Conservation (phyloP, 1,140 invertebrate species). For the Hyphantria cunea region DNA sequence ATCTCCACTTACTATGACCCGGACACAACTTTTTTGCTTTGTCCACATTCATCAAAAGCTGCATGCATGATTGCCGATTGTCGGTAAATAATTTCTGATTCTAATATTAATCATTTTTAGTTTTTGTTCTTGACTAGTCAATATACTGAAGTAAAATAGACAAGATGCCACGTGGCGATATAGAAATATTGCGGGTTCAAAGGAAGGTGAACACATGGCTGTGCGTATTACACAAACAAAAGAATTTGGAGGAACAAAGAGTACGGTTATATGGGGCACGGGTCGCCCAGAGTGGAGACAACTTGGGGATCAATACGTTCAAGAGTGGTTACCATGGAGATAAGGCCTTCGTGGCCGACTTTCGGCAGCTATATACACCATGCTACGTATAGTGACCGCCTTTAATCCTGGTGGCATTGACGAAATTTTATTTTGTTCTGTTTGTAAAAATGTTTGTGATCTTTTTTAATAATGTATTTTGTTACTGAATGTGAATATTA, state of each 20-base stretch:
- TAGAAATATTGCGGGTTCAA: no score
- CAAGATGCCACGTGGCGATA: no score
- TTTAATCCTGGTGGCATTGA: background rate
- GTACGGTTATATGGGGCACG: conserved; percentile 5
- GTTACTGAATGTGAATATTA: no score
- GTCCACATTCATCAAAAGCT: no score
- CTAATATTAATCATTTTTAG: no score
- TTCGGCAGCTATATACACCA: conserved; percentile 6
- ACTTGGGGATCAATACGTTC: conserved; percentile 24
- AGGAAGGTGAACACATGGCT: background rate
- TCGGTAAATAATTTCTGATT: no score
- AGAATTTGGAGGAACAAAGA: conserved; percentile 6
- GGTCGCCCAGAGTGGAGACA: conserved; percentile 5
- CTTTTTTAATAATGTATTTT: background rate
- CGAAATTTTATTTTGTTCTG: background rate
- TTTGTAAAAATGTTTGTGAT: background rate
- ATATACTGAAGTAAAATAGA: no score
- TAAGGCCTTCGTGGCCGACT: conserved; percentile 23
- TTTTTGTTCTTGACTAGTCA: no score
- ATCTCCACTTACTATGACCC: no score
- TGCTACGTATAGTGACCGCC: background rate
- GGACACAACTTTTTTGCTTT: no score
- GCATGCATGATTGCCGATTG: no score
- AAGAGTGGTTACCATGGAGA: conserved; percentile 31
- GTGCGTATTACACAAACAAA: background rate